Percentiles rank a stretch among this genome's conserved stretches.
Conservation (phyloP, 1,140 invertebrate genomes). For the Cydia amplana region DNA sequence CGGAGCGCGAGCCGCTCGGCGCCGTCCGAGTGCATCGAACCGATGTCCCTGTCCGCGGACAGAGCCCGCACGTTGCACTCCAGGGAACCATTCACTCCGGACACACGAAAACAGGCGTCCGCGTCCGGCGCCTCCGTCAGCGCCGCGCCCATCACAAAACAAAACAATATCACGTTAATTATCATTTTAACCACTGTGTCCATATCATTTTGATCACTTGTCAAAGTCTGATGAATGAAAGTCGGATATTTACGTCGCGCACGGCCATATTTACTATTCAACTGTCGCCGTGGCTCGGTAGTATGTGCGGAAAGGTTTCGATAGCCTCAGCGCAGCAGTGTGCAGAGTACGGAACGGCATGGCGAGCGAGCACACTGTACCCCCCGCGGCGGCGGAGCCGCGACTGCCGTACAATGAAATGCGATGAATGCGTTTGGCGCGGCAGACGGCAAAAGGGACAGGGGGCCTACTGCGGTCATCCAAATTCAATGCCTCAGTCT, state of each 20-base stretch:
- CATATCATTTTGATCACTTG: slow-evolving; percentile 74
- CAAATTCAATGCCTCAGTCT: background rate
- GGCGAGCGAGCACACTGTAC: slow-evolving; percentile 50
- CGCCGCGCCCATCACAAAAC: slow-evolving; percentile 76
- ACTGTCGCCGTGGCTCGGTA: slow-evolving; percentile 46
- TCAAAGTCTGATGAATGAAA: slow-evolving; percentile 66
- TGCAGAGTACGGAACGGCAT: slow-evolving; percentile 53
- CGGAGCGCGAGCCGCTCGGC: slow-evolving; percentile 81
- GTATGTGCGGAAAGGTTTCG: slow-evolving; percentile 54
- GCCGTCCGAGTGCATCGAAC: slow-evolving; percentile 83
- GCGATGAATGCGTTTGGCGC: slow-evolving; percentile 60
- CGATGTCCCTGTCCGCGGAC: slow-evolving; percentile 72
- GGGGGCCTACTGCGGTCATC: background rate
- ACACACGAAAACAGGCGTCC: slow-evolving; percentile 81
- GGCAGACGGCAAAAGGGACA: slow-evolving; percentile 6
- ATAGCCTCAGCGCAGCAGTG: slow-evolving; percentile 57
- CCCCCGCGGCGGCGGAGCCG: slow-evolving; percentile 66
- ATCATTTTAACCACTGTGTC: slow-evolving; percentile 76
- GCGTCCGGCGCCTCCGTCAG: slow-evolving; percentile 70
- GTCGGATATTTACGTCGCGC: slow-evolving; percentile 55
- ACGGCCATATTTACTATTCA: slow-evolving; percentile 57
- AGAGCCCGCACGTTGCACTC: slow-evolving; percentile 80
- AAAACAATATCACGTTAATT: slow-evolving; percentile 74
- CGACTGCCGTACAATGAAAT: slow-evolving; percentile 72
- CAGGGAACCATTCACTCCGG: slow-evolving; percentile 79